Conservation (phyloP, 2,113 vertebrate genomes). For the Tapirus terrestris region DNA sequence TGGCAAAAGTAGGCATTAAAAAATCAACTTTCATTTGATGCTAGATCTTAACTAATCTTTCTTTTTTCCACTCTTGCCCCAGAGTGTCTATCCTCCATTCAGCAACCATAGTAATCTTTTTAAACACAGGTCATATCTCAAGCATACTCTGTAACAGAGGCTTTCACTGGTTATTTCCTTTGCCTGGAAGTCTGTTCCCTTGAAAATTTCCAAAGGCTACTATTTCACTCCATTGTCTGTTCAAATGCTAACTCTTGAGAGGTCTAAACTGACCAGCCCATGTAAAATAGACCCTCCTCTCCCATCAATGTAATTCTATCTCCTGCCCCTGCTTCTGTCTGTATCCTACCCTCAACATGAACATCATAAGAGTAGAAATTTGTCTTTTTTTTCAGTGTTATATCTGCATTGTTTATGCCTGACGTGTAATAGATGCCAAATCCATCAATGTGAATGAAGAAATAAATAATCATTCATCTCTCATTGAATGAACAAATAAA, state of each 20-base stretch:
- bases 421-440: neutral
- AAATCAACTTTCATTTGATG: neutral
- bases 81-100: neutral
- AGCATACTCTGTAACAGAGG: neutral
- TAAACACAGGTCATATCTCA: neutral
- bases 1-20: neutral
- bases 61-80: neutral
- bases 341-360: neutral
- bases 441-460: too few species aligned
- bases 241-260: neutral
- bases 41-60: neutral
- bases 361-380: neutral
- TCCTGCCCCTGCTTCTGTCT: neutral
- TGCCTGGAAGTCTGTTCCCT: neutral
- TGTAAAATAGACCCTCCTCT: neutral
- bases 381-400: neutral
- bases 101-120: neutral
- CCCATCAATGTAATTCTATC: neutral
- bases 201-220: neutral
- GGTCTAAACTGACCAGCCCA: neutral
- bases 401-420: neutral
- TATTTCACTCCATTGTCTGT: neutral
- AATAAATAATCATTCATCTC: too few species aligned
- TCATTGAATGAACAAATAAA: too few species aligned
- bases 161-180: neutral